A percentile compares a stretch with the other conserved stretches of the same genome.
These are phyloP conservation scores for Chloroclystis v-ata DNA, from an alignment of 2,888 invertebrate genomes.

Conservation along the genomic window DNA sequence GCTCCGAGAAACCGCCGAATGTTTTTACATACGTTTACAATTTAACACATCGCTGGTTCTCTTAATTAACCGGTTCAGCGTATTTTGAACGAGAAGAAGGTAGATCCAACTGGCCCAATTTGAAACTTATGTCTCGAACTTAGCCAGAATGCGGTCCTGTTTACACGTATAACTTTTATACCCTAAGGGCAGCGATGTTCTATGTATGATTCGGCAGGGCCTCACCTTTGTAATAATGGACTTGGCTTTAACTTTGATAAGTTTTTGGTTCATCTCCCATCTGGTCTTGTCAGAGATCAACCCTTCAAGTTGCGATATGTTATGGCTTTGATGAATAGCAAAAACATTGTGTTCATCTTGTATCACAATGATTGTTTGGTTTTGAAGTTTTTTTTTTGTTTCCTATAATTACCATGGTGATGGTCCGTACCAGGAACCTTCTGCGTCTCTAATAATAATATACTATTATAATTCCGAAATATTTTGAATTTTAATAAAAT, in stretches of 20 bases:
- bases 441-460: no score
- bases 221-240: constrained; percentile 4
- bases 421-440: no score
- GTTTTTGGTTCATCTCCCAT: not conserved
- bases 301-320: not conserved
- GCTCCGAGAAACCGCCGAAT: constrained; percentile 49
- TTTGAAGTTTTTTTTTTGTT: no score
- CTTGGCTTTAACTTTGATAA: constrained; percentile 2
- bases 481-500: no score
- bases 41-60: constrained; percentile 60
- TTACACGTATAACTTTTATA: constrained; percentile 38
- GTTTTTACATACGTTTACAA: constrained; percentile 66
- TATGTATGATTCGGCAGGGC: constrained; percentile 23
- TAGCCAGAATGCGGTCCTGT: constrained; percentile 36
- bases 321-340: not conserved
- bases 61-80: constrained; percentile 66
- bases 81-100: constrained; percentile 56
- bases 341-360: no score
- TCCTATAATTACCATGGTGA: no score
- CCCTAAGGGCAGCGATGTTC: constrained; percentile 30
- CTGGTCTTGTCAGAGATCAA: not conserved
- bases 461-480: no score
- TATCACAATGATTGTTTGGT: no score
- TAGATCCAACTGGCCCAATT: constrained; percentile 42
- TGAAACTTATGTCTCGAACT: constrained; percentile 45